A percentile compares a stretch with the other conserved stretches of the same genome.
These are phyloP conservation scores for Molanna angustata DNA, from an alignment of 2,888 invertebrate species.

Conservation along the genomic window DNA sequence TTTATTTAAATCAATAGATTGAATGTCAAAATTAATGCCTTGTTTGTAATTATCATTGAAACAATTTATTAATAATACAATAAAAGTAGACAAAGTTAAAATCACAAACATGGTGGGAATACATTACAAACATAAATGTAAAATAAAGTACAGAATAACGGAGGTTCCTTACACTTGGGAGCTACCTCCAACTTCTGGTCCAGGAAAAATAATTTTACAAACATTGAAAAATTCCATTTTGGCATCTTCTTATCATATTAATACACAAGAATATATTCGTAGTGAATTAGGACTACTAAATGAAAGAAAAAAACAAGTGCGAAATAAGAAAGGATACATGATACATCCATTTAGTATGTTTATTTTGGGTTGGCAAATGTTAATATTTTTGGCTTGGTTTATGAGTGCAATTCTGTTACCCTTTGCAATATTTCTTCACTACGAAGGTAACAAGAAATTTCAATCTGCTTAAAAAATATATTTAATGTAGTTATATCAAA, in stretches of 20 bases:
- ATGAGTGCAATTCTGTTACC: too few species aligned
- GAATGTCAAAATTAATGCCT: too few species aligned
- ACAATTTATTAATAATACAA: too few species aligned
- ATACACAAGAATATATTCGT: conserved; percentile 2
- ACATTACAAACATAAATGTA: conserved; percentile 1
- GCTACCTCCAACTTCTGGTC: neutral
- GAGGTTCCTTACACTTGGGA: neutral
- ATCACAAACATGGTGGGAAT: too few species aligned
- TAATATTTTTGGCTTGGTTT: too few species aligned
- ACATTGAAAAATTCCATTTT: neutral
- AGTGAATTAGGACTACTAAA: conserved; percentile 16
- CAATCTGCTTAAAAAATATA: too few species aligned
- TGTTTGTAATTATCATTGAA: too few species aligned
- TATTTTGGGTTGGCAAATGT: conserved; percentile 16
- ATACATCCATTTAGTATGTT: conserved; percentile 25
- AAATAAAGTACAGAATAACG: neutral
- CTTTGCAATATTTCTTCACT: too few species aligned
- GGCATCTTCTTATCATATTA: neutral
- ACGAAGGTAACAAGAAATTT: too few species aligned
- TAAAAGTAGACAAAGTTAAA: too few species aligned
- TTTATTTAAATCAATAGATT: too few species aligned
- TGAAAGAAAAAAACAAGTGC: conserved; percentile 13
- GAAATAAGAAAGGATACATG: conserved; percentile 19
- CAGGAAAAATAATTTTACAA: neutral
- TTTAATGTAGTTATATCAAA: too few species aligned